Evolutionary conservation across 2,113 vertebrate genomes (phyloP), one percentile per base, ranked within the genome.

Genomic region (Phyllostomus discolor): DNA sequence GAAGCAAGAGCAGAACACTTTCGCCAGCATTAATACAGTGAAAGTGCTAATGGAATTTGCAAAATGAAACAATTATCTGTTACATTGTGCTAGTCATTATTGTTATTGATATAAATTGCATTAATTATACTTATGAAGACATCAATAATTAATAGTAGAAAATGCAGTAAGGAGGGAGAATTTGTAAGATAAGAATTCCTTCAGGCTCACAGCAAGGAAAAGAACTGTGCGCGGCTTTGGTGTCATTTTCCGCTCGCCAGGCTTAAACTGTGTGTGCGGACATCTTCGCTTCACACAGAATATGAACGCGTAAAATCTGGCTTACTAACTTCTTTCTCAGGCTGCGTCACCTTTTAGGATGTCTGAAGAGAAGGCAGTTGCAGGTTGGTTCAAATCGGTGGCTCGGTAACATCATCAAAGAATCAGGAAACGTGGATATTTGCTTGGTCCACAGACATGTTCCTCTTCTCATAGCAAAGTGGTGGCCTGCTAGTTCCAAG

Each of bases 121-220:
- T 92, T 92, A 83, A 92, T 94, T 90, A 48, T 41, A 41, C 62
- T 54, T 92, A 76, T 31, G 26, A 86, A 96, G 84, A 52, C 72
- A 96, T 90, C 48, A 88, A 95, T 94, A 97, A 66, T 85, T 93
- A 95, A 83, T 31, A 87, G 43, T 4, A 62, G n/a, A 86, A 88
- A 72, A 48, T 64, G 20, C 20, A 69, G 26, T 26, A 41, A 88
- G 4, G 26, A 84, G 5, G 26, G 90, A 95, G n/a, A 41, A 59
- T 70, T 81, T 67, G 35, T 52, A 67, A 73, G 91, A 15, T 57
- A 85, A 95, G 54, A 78, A 85, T 67, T 88, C 41, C 67, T 54
- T 20, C 38, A 81, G 31, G 52, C 14, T 38, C 28, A 80, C 5
- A 33, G 28, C 5, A 89, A 94, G 41, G 52, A 41, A 48, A 50